Base-by-base conservation (phyloP, 1,140 invertebrate genomes). In the Drosophila kanapiae region DNA sequence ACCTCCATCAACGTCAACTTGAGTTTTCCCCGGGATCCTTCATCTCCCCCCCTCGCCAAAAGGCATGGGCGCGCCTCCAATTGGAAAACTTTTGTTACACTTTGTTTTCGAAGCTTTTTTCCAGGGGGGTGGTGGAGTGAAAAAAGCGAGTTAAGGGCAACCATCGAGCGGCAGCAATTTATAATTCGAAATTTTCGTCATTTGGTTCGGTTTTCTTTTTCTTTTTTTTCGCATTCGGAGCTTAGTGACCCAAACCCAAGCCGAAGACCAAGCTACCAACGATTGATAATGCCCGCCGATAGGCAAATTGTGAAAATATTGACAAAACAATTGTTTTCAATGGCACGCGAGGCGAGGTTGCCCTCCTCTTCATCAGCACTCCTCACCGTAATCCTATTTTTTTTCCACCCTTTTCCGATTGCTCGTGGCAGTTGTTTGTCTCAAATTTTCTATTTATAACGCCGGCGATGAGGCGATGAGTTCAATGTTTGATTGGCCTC, bases 11-110 rank as follows among this genome's bases (percentile, higher is more conserved):
- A 88, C 77, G 84, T 82, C 83, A 87, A 86, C 47, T 70, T 42
- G 69, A 75, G 71, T 59, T 63, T 37, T 69, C 27, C 60, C 60
- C 38, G 42, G 48, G 16, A 33, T 37, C 40, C 29, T n/a, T 38
- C 63, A 35, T 53, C 40, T 35, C n/a, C 18, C 37, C 35, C 40
- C 6, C 14, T 9, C 5, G 18, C 7, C 6, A 53, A 40, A 45
- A 16, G 13, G 35, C 43, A 33, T 59, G 49, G 27, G 47, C 14
- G 59, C 48, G 65, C 51, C 61, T 79, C 86, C 80, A 84, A 87
- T 88, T 88, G 85, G 80, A 87, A 88, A 87, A 87, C 84, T 87
- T 87, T 87, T 87, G 83, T 65, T 88, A 83, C 85, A 81, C 84
- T 88, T 87, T 60, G 45, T 60, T 57, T 53, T 31, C n/a, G 37